These are phyloP conservation scores for Pseudomyrmex sp. DNA, from an alignment of 1,140 invertebrate genomes.

Conservation along the genomic window DNA sequence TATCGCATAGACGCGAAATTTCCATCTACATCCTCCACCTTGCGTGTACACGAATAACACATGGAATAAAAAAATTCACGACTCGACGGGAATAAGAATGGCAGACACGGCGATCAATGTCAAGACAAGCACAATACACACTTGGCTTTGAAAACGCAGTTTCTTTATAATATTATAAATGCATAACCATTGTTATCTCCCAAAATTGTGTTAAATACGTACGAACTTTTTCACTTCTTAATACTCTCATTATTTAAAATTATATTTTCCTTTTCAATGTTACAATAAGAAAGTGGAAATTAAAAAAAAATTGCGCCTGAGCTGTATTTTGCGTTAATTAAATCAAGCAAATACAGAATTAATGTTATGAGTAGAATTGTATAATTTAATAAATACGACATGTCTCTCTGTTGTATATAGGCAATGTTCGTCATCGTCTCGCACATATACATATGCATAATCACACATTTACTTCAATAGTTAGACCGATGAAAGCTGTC, in stretches of 20 bases:
- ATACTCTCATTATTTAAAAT: no score
- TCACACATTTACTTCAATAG: conserved; percentile 6
- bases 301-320: no score
- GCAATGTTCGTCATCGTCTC: neutral
- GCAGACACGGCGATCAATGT: neutral
- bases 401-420: neutral
- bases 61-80: conserved; percentile 19
- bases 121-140: no score
- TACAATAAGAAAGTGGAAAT: no score
- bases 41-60: neutral
- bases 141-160: no score
- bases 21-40: neutral
- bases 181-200: no score
- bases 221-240: no score
- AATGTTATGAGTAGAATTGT: neutral
- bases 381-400: neutral
- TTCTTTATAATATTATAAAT: no score
- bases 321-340: no score
- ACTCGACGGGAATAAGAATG: conserved; percentile 13
- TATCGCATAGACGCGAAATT: neutral
- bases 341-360: neutral
- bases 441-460: neutral
- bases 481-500: conserved; percentile 3
- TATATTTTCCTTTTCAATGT: no score
- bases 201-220: no score